Percentiles rank a stretch among this genome's conserved stretches.
Conservation (phyloP, 2,888 invertebrate species). For the Amaurobius ferox region DNA sequence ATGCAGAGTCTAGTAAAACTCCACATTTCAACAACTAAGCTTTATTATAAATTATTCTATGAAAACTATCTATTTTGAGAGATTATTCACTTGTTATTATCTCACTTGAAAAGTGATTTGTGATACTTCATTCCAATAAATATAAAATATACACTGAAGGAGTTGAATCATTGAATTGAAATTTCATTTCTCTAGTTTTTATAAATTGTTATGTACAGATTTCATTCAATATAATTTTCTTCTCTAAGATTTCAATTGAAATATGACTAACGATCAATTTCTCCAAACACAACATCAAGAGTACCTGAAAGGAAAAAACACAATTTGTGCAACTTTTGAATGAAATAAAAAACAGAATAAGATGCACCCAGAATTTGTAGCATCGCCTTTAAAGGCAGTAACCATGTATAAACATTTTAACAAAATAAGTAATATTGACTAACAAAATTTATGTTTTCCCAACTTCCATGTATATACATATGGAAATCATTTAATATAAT, state of each 20-base stretch:
- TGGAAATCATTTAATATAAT: no score
- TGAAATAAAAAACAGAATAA: no score
- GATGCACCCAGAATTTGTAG: no score
- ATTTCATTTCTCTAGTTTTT: background rate
- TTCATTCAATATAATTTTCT: background rate
- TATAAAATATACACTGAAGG: slow-evolving; percentile 13
- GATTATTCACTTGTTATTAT: slow-evolving; percentile 6
- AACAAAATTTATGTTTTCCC: no score
- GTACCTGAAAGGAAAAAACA: slow-evolving; percentile 80
- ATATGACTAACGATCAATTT: slow-evolving; percentile 86
- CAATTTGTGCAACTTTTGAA: no score
- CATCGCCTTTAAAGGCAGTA: no score
- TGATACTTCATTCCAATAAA: slow-evolving; percentile 65
- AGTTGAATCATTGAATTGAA: background rate
- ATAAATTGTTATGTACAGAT: slow-evolving; percentile 16
- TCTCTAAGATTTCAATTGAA: background rate
- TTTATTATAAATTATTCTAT: no score
- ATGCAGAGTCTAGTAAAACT: no score
- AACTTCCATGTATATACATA: no score
- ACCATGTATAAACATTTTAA: no score
- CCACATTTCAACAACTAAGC: no score
- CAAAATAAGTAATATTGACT: no score
- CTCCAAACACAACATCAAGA: slow-evolving; percentile 93
- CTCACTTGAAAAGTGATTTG: slow-evolving; percentile 47
- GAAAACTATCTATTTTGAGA: background rate